Evolutionary conservation across 2,797 vertebrate genomes (phyloP).

Genomic region (Hippocampus kuda): DNA sequence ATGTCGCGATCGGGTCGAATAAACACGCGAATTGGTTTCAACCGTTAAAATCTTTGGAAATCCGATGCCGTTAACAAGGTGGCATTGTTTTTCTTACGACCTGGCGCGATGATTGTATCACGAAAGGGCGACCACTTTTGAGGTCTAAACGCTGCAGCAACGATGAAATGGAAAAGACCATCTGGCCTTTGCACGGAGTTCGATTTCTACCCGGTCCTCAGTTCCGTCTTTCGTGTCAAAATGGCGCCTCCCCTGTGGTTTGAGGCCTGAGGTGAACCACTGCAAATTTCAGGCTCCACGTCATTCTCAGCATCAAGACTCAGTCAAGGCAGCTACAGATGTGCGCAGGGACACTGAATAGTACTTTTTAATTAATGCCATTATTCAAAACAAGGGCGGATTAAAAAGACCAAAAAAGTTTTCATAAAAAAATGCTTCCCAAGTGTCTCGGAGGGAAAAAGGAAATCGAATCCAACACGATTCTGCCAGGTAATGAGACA

Average conservation of each 20-base stretch:
- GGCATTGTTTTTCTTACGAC: not conserved
- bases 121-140: not conserved
- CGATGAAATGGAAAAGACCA: too few species aligned
- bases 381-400: not conserved
- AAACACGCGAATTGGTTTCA: not conserved
- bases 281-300: slow-evolving; percentile 43
- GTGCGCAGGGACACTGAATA: not conserved
- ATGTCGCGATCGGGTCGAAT: not conserved
- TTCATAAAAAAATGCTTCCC: not conserved
- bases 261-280: slow-evolving; percentile 47
- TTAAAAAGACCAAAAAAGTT: too few species aligned
- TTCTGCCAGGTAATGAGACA: not conserved
- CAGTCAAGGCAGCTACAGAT: not conserved
- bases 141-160: too few species aligned
- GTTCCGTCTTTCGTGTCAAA: slow-evolving; percentile 16
- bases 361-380: not conserved
- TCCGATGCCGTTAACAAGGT: not conserved
- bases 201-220: slow-evolving; percentile 9
- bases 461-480: not conserved
- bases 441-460: not conserved
- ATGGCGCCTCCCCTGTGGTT: slow-evolving; percentile 21
- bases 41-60: not conserved
- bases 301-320: slow-evolving; percentile 7
- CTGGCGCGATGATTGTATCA: not conserved
- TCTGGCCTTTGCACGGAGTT: not conserved